Evolutionary conservation across 2,888 invertebrate genomes (phyloP), one percentile per base, ranked within the genome.

Genomic region (Muscina levida): DNA sequence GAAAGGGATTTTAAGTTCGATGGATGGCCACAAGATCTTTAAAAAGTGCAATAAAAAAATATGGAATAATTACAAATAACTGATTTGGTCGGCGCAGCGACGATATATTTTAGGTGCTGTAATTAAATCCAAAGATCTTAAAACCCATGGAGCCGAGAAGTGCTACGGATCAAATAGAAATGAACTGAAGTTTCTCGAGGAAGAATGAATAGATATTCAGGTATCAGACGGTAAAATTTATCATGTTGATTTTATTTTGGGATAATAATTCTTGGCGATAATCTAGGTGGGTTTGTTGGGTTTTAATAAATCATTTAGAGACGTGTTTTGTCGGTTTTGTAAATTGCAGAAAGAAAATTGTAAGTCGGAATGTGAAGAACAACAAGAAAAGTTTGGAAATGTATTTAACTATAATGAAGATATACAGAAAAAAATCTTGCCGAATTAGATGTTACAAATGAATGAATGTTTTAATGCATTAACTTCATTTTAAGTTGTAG

Each of bases 161-260:
- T 71, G 71, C 26, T 71, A 57, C 10, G 13, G 11, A 42, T 8
- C 56, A 10, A 6, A 57, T 19, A 42, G 56, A 8, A n/a, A 71
- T 11, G 13, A 11, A 22, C n/a, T 71, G 8, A 71, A 44, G 19
- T 17, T 6, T 39, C 22, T 71, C 11, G 71, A 71, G 8, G 13
- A 19, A 13, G 37, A 24, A 17, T 56, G 70, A 22, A 42, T 70
- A 3, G 57, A 71, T 37, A 57, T 71, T 2, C 5, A 17, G 39
- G 56, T 31, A 0, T 19, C 11, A 44, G 26, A 24, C 4, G 44
- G 59, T 31, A 31, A 31, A 17, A 6, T 2, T 17, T 46, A 19
- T 59, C 39, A 31, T 8, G 72, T 72, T 1, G 26, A 22, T 37
- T 72, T 72, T 48, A 48, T 72, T 31, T 6, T 72, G 51, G 72